Evolutionary conservation across 2,888 invertebrate genomes (phyloP).

Genomic region (Plebejus melissa): DNA sequence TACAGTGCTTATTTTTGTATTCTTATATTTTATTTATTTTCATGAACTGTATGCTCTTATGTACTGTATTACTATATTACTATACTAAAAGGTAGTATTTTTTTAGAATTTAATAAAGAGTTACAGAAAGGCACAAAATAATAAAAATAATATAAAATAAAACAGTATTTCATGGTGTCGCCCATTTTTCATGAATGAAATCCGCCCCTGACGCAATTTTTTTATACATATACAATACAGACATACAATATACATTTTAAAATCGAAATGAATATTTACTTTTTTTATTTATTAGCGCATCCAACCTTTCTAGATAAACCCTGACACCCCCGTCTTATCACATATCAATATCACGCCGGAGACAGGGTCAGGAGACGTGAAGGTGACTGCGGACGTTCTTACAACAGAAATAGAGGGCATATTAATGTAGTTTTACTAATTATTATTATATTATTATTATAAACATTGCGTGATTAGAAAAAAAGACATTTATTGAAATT

Average conservation of each 20-base stretch:
- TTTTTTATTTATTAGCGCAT: background rate
- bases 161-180: no score
- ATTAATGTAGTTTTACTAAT: background rate
- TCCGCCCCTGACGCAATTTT: background rate
- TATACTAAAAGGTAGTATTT: no score
- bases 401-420: background rate
- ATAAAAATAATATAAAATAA: no score
- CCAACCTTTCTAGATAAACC: constrained; percentile 13
- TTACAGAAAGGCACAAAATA: no score
- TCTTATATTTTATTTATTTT: no score
- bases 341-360: background rate
- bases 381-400: constrained; percentile 15
- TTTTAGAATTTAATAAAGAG: no score
- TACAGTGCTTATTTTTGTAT: no score
- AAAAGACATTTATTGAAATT: background rate
- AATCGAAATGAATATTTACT: background rate
- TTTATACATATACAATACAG: no score
- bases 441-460: background rate
- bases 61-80: no score
- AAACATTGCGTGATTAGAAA: constrained; percentile 2
- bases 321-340: background rate
- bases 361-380: background rate
- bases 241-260: background rate
- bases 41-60: no score
- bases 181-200: no score